phyloP scores from a whole-genome alignment of 2,888 invertebrate genomes.

The Ectemnius cavifrons region DNA sequence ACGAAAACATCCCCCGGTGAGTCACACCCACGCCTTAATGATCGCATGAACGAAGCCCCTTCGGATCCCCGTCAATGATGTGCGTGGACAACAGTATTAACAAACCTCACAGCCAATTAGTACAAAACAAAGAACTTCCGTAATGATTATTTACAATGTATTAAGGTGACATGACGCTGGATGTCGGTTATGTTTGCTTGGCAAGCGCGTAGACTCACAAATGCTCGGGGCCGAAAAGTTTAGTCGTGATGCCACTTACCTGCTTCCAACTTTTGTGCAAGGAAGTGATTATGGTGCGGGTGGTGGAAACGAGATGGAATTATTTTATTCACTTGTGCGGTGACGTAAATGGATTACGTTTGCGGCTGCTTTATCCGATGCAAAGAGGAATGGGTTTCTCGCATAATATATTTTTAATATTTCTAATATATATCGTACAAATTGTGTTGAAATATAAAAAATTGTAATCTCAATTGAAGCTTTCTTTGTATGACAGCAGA shows the following conservation, averaged over 20 bases:
- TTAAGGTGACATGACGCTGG: slow-evolving; percentile 34
- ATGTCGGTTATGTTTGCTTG: slow-evolving; percentile 39
- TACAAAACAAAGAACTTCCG: slow-evolving; percentile 42
- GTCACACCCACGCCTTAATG: slow-evolving; percentile 64
- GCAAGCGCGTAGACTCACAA: slow-evolving; percentile 49
- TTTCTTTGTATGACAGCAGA: not conserved
- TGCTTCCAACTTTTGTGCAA: slow-evolving; percentile 35
- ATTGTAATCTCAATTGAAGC: not conserved
- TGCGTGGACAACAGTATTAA: slow-evolving; percentile 62
- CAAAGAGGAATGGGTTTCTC: not conserved
- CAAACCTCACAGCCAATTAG: slow-evolving; percentile 75
- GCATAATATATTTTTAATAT: not conserved
- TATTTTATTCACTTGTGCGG: not conserved
- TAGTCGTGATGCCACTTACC: slow-evolving; percentile 58
- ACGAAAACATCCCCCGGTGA: slow-evolving; percentile 47
- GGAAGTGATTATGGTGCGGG: slow-evolving; percentile 1
- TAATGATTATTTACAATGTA: slow-evolving; percentile 56
- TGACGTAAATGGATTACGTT: not conserved
- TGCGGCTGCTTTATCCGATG: not conserved
- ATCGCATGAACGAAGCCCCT: slow-evolving; percentile 58
- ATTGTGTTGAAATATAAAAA: not conserved
- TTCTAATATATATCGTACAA: no score
- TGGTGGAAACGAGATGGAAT: no score
- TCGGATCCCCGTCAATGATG: slow-evolving; percentile 40
- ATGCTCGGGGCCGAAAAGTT: slow-evolving; percentile 37